Conservation (phyloP, 1,140 invertebrate genomes). For the Zaprionus davidi region DNA sequence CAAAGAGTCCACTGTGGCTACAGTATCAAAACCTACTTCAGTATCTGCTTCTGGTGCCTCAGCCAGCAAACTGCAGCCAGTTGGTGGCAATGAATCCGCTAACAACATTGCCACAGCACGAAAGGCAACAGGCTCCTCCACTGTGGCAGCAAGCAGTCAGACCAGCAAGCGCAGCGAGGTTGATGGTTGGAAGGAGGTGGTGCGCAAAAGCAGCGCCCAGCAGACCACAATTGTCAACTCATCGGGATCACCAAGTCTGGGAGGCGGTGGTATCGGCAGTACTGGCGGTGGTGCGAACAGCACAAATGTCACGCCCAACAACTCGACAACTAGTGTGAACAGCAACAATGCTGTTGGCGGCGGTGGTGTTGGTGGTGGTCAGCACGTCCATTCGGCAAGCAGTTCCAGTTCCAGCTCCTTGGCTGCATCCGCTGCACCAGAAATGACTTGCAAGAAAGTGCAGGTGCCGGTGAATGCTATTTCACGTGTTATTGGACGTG, state of each 20-base stretch:
- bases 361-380: conserved; percentile 13
- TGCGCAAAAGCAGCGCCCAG: conserved; percentile 89
- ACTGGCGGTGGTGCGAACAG: conserved; percentile 8
- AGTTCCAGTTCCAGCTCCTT: conserved; percentile 49
- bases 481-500: conserved; percentile 97
- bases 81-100: conserved; percentile 49
- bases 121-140: conserved; percentile 19
- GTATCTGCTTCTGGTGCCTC: background rate
- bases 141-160: conserved; percentile 5
- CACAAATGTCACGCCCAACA: conserved; percentile 36
- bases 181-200: conserved; percentile 99
- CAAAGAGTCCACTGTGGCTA: conserved; percentile 58
- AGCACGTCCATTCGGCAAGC: conserved; percentile 49
- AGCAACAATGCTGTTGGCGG: conserved; percentile 23
- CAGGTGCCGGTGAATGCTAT: conserved; percentile 97
- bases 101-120: conserved; percentile 49
- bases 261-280: background rate
- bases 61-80: conserved; percentile 42
- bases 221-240: conserved; percentile 46
- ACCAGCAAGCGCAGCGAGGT: conserved; percentile 86
- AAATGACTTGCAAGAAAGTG: conserved; percentile 90
- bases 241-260: background rate
- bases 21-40: conserved; percentile 48
- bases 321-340: conserved; percentile 31
- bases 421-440: conserved; percentile 32